Conservation (phyloP, 2,113 vertebrate genomes). For the Lasiurus cinereus region DNA sequence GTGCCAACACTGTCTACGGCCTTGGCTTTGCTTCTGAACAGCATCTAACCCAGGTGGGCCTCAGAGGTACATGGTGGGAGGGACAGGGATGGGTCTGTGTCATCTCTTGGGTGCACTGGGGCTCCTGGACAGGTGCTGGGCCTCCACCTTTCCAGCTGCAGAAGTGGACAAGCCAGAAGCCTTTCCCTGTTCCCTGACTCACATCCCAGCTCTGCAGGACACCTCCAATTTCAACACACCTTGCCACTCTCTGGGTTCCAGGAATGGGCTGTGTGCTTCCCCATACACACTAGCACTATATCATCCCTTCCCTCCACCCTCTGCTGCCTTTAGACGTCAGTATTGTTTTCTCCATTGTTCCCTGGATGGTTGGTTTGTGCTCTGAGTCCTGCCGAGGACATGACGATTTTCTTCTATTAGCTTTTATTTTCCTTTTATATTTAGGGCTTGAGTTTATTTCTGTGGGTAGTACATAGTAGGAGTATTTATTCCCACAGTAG, state of each 20-base stretch:
- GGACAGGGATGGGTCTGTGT: neutral
- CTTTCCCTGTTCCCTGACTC: neutral
- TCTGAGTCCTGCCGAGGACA: neutral
- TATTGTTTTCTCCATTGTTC: neutral
- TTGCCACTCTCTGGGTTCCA: neutral
- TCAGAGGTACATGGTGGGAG: neutral
- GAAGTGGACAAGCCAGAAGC: neutral
- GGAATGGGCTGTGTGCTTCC: neutral
- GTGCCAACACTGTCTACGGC: conserved; percentile 97
- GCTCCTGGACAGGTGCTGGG: neutral
- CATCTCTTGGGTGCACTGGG: neutral
- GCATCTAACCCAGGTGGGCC: conserved; percentile 93
- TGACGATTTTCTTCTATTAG: conserved; percentile 28
- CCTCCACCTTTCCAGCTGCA: neutral
- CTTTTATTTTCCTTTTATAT: conserved; percentile 24
- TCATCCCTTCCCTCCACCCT: neutral
- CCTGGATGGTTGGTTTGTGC: neutral
- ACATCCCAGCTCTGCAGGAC: neutral
- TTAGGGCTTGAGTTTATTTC: conserved; percentile 56
- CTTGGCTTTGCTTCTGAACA: conserved; percentile 97
- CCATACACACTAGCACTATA: neutral
- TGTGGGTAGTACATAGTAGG: neutral
- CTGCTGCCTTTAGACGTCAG: neutral
- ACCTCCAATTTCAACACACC: neutral
- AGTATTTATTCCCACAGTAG: neutral